A percentile compares a stretch with the other conserved stretches of the same genome.
These are phyloP conservation scores for Nixonia krombeini DNA, from an alignment of 1,140 invertebrate genomes.

Conservation along the genomic window DNA sequence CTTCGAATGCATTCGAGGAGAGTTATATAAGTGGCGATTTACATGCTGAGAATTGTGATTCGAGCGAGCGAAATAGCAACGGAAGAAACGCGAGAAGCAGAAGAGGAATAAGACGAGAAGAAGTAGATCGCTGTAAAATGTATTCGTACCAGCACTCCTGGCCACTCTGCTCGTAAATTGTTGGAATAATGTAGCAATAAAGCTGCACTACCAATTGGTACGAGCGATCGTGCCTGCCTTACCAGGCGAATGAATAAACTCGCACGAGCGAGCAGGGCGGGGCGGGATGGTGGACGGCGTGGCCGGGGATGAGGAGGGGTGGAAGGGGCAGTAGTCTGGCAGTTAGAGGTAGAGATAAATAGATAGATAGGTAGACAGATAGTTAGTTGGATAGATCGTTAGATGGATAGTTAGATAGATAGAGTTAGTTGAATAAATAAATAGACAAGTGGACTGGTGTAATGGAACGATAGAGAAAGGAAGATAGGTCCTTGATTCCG, in stretches of 20 bases:
- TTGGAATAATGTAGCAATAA: slow-evolving; percentile 23
- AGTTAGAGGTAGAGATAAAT: background rate
- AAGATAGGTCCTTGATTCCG: slow-evolving; percentile 12
- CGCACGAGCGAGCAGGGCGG: slow-evolving; percentile 4
- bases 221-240: slow-evolving; percentile 15
- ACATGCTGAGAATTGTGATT: too few relatives aligned
- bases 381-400: too few relatives aligned
- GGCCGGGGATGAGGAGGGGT: too few relatives aligned
- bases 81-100: too few relatives aligned
- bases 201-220: slow-evolving; percentile 22
- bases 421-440: background rate
- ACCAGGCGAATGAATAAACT: slow-evolving; percentile 16
- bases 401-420: too few relatives aligned
- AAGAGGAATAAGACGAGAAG: background rate
- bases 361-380: background rate
- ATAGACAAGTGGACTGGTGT: background rate
- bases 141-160: background rate
- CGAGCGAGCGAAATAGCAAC: too few relatives aligned
- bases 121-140: slow-evolving; percentile 1
- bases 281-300: too few relatives aligned
- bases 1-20: too few relatives aligned
- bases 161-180: slow-evolving; percentile 11
- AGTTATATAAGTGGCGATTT: too few relatives aligned
- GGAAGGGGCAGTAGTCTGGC: background rate
- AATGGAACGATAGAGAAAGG: slow-evolving; percentile 3